Evolutionary conservation across 2,888 invertebrate genomes (phyloP).

Genomic region (Tetramorium bicarinatum): DNA sequence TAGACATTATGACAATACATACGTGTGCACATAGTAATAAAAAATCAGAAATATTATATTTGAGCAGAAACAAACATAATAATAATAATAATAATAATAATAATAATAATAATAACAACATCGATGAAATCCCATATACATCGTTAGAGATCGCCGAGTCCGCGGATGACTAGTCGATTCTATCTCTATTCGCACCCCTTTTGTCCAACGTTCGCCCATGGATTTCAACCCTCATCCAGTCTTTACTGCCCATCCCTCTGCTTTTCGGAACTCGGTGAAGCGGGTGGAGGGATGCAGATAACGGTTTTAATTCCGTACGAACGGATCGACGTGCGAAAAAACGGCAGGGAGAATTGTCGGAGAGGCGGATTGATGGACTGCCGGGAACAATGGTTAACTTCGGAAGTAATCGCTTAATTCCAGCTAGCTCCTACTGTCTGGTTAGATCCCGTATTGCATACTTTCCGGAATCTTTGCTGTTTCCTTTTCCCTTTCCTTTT

Average conservation of each 20-base stretch:
- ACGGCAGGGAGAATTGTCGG: conserved; percentile 64
- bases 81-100: neutral
- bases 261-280: conserved; percentile 55
- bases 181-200: conserved; percentile 43
- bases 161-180: conserved; percentile 28
- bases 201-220: conserved; percentile 31
- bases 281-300: conserved; percentile 74
- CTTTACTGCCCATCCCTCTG: conserved; percentile 24
- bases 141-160: neutral
- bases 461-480: conserved; percentile 50
- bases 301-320: conserved; percentile 81
- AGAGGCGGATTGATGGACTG: conserved; percentile 71
- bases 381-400: conserved; percentile 77
- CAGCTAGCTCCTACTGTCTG: conserved; percentile 57
- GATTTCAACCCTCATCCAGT: conserved; percentile 40
- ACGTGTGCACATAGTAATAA: neutral
- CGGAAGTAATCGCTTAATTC: conserved; percentile 77
- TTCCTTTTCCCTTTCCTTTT: conserved; percentile 22
- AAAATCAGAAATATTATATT: conserved; percentile 1
- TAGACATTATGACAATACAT: neutral
- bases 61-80: neutral
- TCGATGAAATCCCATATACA: neutral
- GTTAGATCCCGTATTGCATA: conserved; percentile 65
- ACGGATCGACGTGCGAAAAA: conserved; percentile 73
- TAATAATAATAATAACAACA: too few relatives aligned